Base-by-base conservation (phyloP, 2,888 invertebrate genomes). In the Meliscaeva auricollis region DNA sequence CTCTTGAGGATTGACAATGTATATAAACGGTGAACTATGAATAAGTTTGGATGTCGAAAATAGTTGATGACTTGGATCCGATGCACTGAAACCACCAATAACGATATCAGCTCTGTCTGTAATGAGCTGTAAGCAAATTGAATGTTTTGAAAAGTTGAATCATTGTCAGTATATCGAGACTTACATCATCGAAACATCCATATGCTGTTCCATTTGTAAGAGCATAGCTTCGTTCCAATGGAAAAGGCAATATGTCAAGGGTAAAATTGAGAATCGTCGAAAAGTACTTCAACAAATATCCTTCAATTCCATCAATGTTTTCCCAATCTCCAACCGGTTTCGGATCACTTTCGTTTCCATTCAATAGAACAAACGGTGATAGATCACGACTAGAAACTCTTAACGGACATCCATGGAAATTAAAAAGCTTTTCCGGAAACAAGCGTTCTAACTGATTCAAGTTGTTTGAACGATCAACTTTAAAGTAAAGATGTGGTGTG, bases 241-340 rank as follows among this genome's bases (percentile, higher is more conserved):
- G 88, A 56, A 89, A 88, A 0, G 73, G 69, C 20, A 88, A 13
- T 11, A 90, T 46, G 0, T 81, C 26, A 0, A 91, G 87, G 1
- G 87, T 88, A 50, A 91, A 91, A n/a, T 89, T 87, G 26, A 91
- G 32, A 0, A 80, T 74, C 7, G 58, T 60, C 1, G 90, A 88
- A 35, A 91, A 62, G 2, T 85, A 0, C 41, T 89, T 89, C 2
- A 92, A 78, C 4, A 91, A 58, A 13, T 88, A 88, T 0, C 91
- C 91, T 20, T 91, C 91, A 44, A 91, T 82, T 0, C 92, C 92
- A 0, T 66, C 77, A 0, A 90, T 75, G 0, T 89, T 89, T 8
- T 74, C 50, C 22, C 38, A 78, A 35, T 89, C 70, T 3, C 82
- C 68, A 6, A 89, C 87, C 5, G 76, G 77, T 0, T 70, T 50